These are phyloP conservation scores for Papilio gigon DNA, from an alignment of 2,888 invertebrate genomes.

Conservation along the genomic window DNA sequence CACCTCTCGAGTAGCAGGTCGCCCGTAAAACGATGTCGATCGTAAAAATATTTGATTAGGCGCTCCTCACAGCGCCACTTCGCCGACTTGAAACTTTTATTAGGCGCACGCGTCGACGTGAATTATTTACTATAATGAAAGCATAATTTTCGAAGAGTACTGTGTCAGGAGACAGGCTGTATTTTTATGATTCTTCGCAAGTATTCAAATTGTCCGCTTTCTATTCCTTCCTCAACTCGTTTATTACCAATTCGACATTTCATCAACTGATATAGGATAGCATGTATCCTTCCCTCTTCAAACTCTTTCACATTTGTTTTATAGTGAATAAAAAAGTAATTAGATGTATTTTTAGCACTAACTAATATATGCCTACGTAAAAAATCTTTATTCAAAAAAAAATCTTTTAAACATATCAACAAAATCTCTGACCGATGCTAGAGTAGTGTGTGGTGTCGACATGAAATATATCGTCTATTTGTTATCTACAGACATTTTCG, in stretches of 20 bases:
- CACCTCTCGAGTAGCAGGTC: slow-evolving; percentile 60
- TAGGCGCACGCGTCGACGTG: slow-evolving; percentile 52
- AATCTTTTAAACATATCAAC: neutral
- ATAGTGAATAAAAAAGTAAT: no score
- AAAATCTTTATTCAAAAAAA: neutral
- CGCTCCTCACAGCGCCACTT: slow-evolving; percentile 68
- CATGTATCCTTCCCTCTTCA: no score
- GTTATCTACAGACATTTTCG: slow-evolving; percentile 25
- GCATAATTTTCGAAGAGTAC: slow-evolving; percentile 49
- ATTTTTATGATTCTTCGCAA: slow-evolving; percentile 28
- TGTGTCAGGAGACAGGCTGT: slow-evolving; percentile 22
- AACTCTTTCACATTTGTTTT: no score
- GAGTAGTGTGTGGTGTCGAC: slow-evolving; percentile 29
- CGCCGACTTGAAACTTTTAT: slow-evolving; percentile 75
- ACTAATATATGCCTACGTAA: no score
- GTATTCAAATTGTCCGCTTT: neutral
- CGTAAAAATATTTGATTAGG: slow-evolving; percentile 83
- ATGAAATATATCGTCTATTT: slow-evolving; percentile 34
- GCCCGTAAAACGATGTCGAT: slow-evolving; percentile 78
- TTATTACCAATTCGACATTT: no score
- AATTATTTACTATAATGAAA: slow-evolving; percentile 53
- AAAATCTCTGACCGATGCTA: slow-evolving; percentile 22
- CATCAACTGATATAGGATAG: no score
- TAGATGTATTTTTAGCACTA: no score
- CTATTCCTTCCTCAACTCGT: neutral